Base-by-base conservation (phyloP, 2,888 invertebrate genomes). In the Trypoxylon attenuatum region DNA sequence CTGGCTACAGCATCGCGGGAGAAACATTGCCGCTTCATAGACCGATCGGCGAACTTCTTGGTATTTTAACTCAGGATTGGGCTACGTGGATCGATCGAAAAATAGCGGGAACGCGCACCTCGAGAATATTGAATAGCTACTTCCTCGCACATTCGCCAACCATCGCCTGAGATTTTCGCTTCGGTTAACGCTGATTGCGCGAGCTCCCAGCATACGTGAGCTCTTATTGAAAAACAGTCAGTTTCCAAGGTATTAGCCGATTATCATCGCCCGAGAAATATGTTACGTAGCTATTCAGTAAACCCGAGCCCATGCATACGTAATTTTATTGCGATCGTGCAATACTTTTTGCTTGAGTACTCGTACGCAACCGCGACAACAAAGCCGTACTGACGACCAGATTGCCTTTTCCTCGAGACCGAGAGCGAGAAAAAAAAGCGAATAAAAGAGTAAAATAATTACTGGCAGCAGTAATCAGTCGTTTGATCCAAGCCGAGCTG, bases 381-480 rank as follows among this genome's bases (percentile, higher is more conserved):
- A 5, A 4, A 13, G 4, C 8, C 1, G 3, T 2, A 0, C 5
- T 8, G 1, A 16, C 41, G 6, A n/a, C 15, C 16, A 21, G 43
- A 10, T 10, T 2, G 43, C 43, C 10, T 21, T 22, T 5, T 22
- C 19, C 23, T n/a, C n/a, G n/a, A n/a, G n/a, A n/a, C 3, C 33
- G 25, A 6, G 22, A 55, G 55, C 54, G 29, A 49, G 49, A 43
- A 19, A 21, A 49, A 19, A 53, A 49, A 49, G 42, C 55, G 18
- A 42, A 43, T 56, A 43, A 5, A 8, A n/a, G 33, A 25, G 55
- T 16, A 33, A 33, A 49, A 49, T 55, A 55, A 60, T 60, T 60
- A 60, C 43, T 55, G 49, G 18, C 49, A 57, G 51, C 27, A 29
- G 57, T 51, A 43, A 43, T 50, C 57, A 50, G 39, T 21, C 50